Evolutionary conservation across 2,888 invertebrate genomes (phyloP).

Genomic region (Fissipunctia ypsillon): DNA sequence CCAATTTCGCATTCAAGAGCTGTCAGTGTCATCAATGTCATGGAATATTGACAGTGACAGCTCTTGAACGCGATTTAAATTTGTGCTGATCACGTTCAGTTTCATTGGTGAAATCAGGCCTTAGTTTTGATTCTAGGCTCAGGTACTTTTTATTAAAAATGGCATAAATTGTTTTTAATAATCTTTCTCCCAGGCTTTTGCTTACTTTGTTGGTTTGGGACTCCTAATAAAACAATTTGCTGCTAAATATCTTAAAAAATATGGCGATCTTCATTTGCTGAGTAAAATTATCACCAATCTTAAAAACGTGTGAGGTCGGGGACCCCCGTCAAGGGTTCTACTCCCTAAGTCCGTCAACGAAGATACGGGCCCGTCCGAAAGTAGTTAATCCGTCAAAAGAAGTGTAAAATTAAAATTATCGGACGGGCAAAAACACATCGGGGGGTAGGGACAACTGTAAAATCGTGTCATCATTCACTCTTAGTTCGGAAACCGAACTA

Average conservation of each 20-base stretch:
- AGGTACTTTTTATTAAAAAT: not conserved
- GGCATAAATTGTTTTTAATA: not conserved
- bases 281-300: not conserved
- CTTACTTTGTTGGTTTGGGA: not conserved
- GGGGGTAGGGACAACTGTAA: too few species aligned
- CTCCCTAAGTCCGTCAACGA: too few species aligned
- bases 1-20: not conserved
- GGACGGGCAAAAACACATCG: too few species aligned
- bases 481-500: too few species aligned
- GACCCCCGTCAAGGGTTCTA: too few species aligned
- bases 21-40: not conserved
- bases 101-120: not conserved
- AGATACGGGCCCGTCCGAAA: too few species aligned
- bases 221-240: not conserved
- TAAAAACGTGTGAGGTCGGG: too few species aligned
- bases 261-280: not conserved
- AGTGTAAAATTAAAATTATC: too few species aligned
- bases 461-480: too few species aligned
- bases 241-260: not conserved
- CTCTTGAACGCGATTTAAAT: not conserved
- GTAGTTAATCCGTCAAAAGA: too few species aligned
- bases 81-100: not conserved
- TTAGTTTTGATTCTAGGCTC: not conserved
- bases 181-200: not conserved
- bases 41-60: not conserved